These are phyloP conservation scores for Glossophaga mutica DNA, from an alignment of 2,797 vertebrate genomes.

Conservation along the genomic window DNA sequence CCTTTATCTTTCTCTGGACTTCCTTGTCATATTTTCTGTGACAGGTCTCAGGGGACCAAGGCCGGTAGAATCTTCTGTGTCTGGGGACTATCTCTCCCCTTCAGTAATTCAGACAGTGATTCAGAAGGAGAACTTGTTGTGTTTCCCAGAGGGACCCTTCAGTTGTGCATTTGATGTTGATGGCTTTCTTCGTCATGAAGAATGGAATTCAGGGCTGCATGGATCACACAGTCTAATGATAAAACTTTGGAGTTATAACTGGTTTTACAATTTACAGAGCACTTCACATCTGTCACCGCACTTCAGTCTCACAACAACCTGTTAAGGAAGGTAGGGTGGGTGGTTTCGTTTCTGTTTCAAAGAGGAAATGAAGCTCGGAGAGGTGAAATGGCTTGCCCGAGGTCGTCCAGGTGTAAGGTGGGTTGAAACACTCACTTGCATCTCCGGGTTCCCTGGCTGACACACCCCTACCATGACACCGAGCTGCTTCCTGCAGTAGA, in stretches of 20 bases:
- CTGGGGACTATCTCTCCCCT: slow-evolving; percentile 63
- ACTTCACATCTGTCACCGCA: neutral
- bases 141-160: slow-evolving; percentile 48
- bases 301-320: neutral
- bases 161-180: slow-evolving; percentile 50
- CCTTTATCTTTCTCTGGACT: slow-evolving; percentile 43
- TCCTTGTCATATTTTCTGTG: slow-evolving; percentile 65
- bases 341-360: slow-evolving; percentile 39
- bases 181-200: slow-evolving; percentile 40
- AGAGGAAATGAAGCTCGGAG: slow-evolving; percentile 9
- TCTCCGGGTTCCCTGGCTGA: neutral
- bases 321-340: neutral
- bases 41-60: slow-evolving; percentile 57
- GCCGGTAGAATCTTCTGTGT: slow-evolving; percentile 35
- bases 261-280: neutral
- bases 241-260: slow-evolving; percentile 29
- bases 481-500: neutral
- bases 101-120: slow-evolving; percentile 57
- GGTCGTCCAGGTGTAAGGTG: neutral
- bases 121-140: slow-evolving; percentile 21
- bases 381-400: slow-evolving; percentile 14
- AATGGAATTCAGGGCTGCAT: slow-evolving; percentile 17
- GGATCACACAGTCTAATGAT: slow-evolving; percentile 17
- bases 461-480: neutral
- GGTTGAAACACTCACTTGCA: neutral